Evolutionary conservation across 2,888 invertebrate species (phyloP).

Genomic region (Idaea biselata): DNA sequence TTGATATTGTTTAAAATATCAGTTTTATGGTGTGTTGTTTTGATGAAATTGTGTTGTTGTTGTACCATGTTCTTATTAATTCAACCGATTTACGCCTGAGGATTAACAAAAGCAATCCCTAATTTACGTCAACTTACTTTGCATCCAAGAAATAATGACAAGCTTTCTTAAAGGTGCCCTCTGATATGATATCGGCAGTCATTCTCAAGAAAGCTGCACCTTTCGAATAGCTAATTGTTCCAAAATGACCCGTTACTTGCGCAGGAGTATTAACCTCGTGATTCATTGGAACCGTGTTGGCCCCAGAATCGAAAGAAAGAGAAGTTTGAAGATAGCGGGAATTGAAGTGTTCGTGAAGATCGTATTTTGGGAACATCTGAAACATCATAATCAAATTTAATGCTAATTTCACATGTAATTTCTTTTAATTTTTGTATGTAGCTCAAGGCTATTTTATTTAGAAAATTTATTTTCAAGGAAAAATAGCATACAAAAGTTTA

Average conservation of each 20-base stretch:
- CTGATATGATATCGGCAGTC: conserved; percentile 51
- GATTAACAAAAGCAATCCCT: not conserved
- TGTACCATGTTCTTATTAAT: too few relatives aligned
- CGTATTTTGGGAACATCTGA: conserved; percentile 83
- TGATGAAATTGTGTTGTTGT: too few relatives aligned
- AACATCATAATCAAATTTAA: not conserved
- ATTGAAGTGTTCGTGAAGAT: conserved; percentile 80
- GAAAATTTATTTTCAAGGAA: too few relatives aligned
- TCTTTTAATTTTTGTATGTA: too few relatives aligned
- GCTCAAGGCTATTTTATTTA: too few relatives aligned
- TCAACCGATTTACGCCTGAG: not conserved
- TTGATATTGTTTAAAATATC: too few relatives aligned
- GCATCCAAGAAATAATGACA: not conserved
- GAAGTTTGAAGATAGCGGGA: conserved; percentile 83
- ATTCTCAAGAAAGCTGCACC: conserved; percentile 74
- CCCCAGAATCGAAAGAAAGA: conserved; percentile 68
- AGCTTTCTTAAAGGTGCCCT: not conserved
- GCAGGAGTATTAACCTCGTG: conserved; percentile 79
- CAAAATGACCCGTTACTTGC: conserved; percentile 84
- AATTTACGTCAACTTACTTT: not conserved
- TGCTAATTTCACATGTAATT: too few relatives aligned
- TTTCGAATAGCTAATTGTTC: conserved; percentile 85
- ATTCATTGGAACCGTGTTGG: conserved; percentile 78
- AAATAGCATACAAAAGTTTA: too few relatives aligned
- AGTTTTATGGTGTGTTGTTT: too few relatives aligned